A percentile compares a stretch with the other conserved stretches of the same genome.
phyloP scores from a whole-genome alignment of 2,797 vertebrate species.

The Acanthopagrus latus region DNA sequence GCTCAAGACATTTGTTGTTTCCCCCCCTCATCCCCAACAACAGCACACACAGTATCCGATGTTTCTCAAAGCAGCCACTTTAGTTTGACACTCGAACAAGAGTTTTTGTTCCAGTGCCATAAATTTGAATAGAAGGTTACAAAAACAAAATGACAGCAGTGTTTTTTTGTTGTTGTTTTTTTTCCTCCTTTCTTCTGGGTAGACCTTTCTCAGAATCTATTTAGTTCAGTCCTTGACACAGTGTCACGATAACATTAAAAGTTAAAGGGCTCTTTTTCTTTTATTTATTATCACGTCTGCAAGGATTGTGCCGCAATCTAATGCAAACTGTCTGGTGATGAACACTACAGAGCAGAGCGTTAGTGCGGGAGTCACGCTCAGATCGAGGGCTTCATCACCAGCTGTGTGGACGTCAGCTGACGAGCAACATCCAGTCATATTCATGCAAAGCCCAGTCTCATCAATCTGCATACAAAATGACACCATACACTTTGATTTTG shows the following conservation, averaged over 20 bases:
- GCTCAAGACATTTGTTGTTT: constrained; percentile 19
- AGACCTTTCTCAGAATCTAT: neutral
- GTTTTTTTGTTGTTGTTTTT: constrained; percentile 13
- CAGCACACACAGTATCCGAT: neutral
- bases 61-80: constrained; percentile 24
- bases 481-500: too few species aligned
- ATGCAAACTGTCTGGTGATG: neutral
- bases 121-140: constrained; percentile 23
- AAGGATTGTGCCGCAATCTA: neutral
- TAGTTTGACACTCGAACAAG: neutral
- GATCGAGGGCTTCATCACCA: constrained; percentile 3
- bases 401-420: constrained; percentile 21
- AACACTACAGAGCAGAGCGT: neutral
- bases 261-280: neutral
- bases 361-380: neutral
- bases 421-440: neutral
- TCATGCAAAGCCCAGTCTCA: neutral
- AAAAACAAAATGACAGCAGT: neutral
- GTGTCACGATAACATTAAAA: neutral
- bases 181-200: neutral
- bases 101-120: neutral
- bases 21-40: neutral
- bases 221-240: neutral
- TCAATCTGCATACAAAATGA: too few species aligned
- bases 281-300: neutral